A percentile compares a stretch with the other conserved stretches of the same genome.
These are phyloP conservation scores for Pongo pygmaeus DNA, from an alignment of 2,113 vertebrate genomes.

Conservation along the genomic window DNA sequence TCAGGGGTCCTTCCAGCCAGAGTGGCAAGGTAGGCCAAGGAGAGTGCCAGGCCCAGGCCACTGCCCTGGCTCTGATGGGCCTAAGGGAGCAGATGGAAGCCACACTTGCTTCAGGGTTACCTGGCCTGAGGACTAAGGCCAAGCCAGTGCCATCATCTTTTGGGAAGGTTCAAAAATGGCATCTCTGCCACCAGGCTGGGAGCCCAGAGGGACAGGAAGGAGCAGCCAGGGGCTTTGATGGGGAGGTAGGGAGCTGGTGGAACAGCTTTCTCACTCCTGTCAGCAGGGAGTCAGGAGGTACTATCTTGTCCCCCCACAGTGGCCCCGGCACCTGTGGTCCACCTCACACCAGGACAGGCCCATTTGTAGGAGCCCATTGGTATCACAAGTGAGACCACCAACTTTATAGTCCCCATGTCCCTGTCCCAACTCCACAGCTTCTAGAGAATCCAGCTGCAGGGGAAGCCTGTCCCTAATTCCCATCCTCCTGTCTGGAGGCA, in stretches of 20 bases:
- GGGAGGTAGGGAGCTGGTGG: not conserved
- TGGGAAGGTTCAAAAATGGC: not conserved
- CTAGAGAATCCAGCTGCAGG: not conserved
- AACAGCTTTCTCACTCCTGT: not conserved
- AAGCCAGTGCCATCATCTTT: not conserved
- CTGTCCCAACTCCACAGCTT: not conserved
- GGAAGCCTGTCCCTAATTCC: not conserved
- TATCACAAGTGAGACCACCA: not conserved
- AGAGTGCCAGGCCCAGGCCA: not conserved
- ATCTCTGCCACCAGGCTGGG: not conserved
- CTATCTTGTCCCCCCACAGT: not conserved
- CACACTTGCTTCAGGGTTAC: too few relatives aligned
- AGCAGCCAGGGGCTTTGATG: not conserved
- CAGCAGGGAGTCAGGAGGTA: not conserved
- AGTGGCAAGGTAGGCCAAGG: not conserved
- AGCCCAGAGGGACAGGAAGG: not conserved
- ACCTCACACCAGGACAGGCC: not conserved
- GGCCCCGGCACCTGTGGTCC: not conserved
- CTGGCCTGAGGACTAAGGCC: not conserved
- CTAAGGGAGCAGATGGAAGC: not conserved
- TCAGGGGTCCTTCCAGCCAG: not conserved
- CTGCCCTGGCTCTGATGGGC: accelerated
- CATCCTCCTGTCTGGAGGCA: not conserved
- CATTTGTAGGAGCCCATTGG: not conserved
- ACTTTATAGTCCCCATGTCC: not conserved